Base-by-base conservation (phyloP, 2,888 invertebrate species). In the Scelioninae gen. 2 region DNA sequence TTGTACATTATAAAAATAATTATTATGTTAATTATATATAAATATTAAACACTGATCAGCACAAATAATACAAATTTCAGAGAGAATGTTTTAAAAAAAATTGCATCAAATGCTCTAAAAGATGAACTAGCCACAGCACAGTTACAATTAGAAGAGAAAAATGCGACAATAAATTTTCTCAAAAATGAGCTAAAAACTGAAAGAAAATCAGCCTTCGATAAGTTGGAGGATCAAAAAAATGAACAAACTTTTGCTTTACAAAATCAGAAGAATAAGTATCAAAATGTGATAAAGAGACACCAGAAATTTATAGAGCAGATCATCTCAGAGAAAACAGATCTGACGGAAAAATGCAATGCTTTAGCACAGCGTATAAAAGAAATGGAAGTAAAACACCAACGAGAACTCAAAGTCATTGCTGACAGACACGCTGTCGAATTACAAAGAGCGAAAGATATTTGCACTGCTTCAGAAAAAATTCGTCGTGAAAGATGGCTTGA, bases 271-370 rank as follows among this genome's bases (percentile, higher is more conserved):
- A 89, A 90, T 18, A 94, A 94, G 78, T 93, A 92, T 79, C 94
- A 94, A 79, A 89, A 85, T 1, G 89, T 92, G 0, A 90, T 95
- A 16, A 90, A 91, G 76, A 88, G 95, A 10, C 95, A 95, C 82
- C 95, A 95, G 82, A 92, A 90, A 72, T 94, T 95, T 77, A 94
- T 95, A 48, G 94, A 95, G 81, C 84, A 93, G 89, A 82, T 95
- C 46, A 91, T 95, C 73, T 90, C 90, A 64, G 95, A 95, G 82
- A 95, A 95, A 86, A 92, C 92, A 74, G 89, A 91, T 0, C 82
- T 95, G 13, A 93, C 92, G 78, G 92, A 94, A 74, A 91, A 92
- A 77, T 92, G 92, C 76, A 92, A 93, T 79, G 89, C 90, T 67
- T 80, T 93, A n/a, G 89, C 92, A 0, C 89, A 89, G 61, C 90